These are phyloP conservation scores for Erinaceus europaeus DNA, from an alignment of 2,113 vertebrate species.

Conservation along the genomic window DNA sequence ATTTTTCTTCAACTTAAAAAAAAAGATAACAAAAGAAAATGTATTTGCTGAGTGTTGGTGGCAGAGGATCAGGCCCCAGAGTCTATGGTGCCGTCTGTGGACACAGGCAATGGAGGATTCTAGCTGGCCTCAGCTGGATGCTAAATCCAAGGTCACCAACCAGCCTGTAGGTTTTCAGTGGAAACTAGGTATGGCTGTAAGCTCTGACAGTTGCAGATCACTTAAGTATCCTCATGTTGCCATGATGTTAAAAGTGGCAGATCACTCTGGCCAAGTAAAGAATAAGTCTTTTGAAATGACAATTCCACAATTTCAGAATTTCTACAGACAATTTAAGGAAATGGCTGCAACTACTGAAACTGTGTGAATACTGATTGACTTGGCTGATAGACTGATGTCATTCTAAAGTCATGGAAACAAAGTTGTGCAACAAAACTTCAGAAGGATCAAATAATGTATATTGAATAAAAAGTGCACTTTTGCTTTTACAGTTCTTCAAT, in stretches of 20 bases:
- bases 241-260: conserved; percentile 87
- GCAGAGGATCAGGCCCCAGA: too few relatives aligned
- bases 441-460: conserved; percentile 48
- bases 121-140: too few relatives aligned
- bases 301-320: conserved; percentile 95
- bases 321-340: conserved; percentile 95
- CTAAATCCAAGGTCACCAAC: too few relatives aligned
- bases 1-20: too few relatives aligned
- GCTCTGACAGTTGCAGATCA: conserved; percentile 92
- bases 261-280: conserved; percentile 88
- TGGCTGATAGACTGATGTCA: background rate
- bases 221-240: conserved; percentile 92
- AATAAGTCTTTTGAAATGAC: conserved; percentile 95
- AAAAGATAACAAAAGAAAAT: too few relatives aligned
- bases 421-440: conserved; percentile 31
- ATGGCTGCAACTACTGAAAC: conserved; percentile 94
- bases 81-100: too few relatives aligned
- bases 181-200: conserved; percentile 95
- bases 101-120: too few relatives aligned
- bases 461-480: conserved; percentile 59
- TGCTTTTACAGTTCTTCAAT: conserved; percentile 33
- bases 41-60: too few relatives aligned
- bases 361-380: conserved; percentile 76
- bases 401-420: conserved; percentile 24
- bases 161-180: conserved; percentile 95